Evolutionary conservation across 1,140 invertebrate species (phyloP).

Genomic region (Drosophila tropicalis): DNA sequence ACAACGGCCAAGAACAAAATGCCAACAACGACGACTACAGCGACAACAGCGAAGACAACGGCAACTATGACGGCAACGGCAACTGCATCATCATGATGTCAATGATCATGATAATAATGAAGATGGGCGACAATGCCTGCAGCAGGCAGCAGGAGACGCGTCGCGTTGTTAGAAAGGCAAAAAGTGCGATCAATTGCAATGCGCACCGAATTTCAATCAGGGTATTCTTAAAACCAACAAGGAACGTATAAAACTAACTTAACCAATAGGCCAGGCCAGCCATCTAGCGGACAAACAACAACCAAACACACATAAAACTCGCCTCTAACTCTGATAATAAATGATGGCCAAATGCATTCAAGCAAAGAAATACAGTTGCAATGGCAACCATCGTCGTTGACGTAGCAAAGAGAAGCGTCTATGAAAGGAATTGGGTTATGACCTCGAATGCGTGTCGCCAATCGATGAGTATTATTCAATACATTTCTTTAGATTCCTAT

Average conservation of each 20-base stretch:
- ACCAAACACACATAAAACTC: conserved; percentile 9
- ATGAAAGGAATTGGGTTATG: conserved; percentile 80
- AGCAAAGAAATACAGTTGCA: conserved; percentile 58
- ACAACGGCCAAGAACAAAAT: conserved; percentile 53
- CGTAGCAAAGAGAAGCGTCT: conserved; percentile 20
- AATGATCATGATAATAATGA: conserved; percentile 62
- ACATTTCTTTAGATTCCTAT: neutral
- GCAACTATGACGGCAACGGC: conserved; percentile 52
- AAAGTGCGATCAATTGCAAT: conserved; percentile 80
- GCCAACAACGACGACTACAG: conserved; percentile 35
- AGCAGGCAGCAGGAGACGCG: conserved; percentile 29
- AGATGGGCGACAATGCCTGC: conserved; percentile 74
- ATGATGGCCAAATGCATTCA: conserved; percentile 46
- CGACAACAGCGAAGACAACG: conserved; percentile 45
- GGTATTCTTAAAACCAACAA: conserved; percentile 18
- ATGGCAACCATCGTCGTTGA: conserved; percentile 24
- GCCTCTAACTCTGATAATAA: conserved; percentile 35
- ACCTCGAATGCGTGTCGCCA: conserved; percentile 81
- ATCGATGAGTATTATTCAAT: conserved; percentile 8
- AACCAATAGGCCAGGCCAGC: conserved; percentile 3
- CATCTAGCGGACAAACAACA: neutral
- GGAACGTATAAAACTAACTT: conserved; percentile 4
- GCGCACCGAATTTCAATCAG: conserved; percentile 78
- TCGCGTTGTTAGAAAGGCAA: conserved; percentile 73
- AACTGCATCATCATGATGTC: conserved; percentile 52